Percentiles rank a stretch among this genome's conserved stretches.
Evolutionary conservation across 2,113 vertebrate genomes (phyloP).

Genomic region (Dicaeum eximium): DNA sequence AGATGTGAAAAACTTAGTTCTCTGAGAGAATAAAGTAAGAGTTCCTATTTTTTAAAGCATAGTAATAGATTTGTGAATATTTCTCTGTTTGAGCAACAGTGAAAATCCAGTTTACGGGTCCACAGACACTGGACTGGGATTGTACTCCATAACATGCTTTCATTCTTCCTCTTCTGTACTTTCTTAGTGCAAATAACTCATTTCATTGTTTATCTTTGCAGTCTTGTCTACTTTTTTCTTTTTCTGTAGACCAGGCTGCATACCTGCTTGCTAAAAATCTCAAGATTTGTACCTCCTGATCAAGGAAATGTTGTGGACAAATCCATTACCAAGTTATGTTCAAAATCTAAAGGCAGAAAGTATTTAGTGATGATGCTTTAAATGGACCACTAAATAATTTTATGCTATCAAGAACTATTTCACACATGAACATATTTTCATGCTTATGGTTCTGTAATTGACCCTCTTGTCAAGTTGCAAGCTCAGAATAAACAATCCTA

Average conservation of each 20-base stretch:
- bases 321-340: not conserved
- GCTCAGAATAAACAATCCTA: not conserved
- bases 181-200: not conserved
- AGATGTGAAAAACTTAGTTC: not conserved
- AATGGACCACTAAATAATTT: not conserved
- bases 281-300: not conserved
- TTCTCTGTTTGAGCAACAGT: not conserved
- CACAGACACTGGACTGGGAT: not conserved
- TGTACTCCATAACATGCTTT: not conserved
- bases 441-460: not conserved
- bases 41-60: not conserved
- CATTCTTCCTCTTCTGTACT: not conserved
- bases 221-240: not conserved
- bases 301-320: not conserved
- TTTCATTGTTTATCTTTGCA: not conserved
- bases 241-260: not conserved
- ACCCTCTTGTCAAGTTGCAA: not conserved
- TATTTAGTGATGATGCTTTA: not conserved
- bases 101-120: not conserved
- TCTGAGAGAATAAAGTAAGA: not conserved
- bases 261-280: not conserved
- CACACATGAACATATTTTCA: not conserved
- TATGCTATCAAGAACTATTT: not conserved
- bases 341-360: not conserved
- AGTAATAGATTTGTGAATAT: not conserved